These are phyloP conservation scores for Sporophila hypoxantha DNA, from an alignment of 2,113 vertebrate species.

Conservation along the genomic window DNA sequence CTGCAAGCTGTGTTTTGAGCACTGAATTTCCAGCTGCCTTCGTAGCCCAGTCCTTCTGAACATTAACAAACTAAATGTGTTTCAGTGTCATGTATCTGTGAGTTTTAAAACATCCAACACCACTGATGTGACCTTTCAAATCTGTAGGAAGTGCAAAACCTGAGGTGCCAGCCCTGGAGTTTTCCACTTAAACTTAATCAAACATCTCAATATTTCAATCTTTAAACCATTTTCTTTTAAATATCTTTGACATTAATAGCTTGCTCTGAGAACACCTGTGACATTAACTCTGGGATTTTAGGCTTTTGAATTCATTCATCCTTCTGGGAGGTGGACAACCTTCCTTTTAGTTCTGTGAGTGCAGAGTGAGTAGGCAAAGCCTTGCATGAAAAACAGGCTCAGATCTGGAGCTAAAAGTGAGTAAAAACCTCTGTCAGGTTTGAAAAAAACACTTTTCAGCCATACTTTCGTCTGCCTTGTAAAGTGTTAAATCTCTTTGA, in stretches of 20 bases:
- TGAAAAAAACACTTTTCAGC: background rate
- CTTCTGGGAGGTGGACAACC: background rate
- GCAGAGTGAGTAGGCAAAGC: background rate
- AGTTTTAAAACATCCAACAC: background rate
- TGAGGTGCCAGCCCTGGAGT: background rate
- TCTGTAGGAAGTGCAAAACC: background rate
- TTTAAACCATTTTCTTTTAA: background rate
- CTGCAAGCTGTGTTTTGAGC: background rate
- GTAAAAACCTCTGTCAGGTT: background rate
- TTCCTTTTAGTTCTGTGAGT: background rate
- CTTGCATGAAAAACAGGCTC: background rate
- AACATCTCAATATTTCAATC: background rate
- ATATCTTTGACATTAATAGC: background rate
- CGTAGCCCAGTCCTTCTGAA: background rate
- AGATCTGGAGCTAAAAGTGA: background rate
- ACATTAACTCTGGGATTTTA: background rate
- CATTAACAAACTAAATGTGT: background rate
- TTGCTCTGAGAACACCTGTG: background rate
- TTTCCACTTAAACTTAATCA: conserved; percentile 22
- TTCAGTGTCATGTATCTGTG: background rate
- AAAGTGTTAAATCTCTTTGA: background rate
- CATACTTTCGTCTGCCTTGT: background rate
- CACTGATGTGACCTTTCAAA: background rate
- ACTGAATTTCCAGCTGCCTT: background rate
- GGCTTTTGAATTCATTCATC: background rate